Conservation (phyloP, 2,113 vertebrate species). For the Trogon melanurus region DNA sequence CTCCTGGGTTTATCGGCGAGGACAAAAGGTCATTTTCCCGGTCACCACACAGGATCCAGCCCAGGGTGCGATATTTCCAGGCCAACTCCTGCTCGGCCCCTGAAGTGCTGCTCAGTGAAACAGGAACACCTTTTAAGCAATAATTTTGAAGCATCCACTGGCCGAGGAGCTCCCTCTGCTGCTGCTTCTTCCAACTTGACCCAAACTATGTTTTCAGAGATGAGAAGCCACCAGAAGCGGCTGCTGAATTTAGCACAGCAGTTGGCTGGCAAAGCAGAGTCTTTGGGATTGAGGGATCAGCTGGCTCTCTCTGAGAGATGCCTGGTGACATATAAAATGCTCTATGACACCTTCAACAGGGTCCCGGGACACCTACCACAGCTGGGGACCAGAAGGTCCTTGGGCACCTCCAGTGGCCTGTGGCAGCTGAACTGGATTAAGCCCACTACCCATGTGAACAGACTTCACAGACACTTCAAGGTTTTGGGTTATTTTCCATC, state of each 20-base stretch:
- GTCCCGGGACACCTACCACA: neutral
- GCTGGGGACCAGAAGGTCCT: neutral
- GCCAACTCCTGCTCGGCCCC: neutral
- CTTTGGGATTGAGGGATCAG: neutral
- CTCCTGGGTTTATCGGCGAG: fast-evolving
- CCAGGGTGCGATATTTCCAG: neutral
- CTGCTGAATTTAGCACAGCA: neutral
- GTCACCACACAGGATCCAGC: neutral
- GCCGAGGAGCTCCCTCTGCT: conserved; percentile 64
- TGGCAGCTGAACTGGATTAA: neutral
- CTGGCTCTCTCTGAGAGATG: neutral
- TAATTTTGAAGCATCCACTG: neutral
- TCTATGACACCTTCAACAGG: neutral
- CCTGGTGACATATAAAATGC: neutral
- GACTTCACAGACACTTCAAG: neutral
- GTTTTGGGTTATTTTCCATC: neutral
- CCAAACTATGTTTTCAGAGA: neutral
- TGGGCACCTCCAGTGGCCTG: neutral
- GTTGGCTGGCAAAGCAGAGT: neutral
- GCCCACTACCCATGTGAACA: neutral
- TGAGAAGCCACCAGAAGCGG: neutral
- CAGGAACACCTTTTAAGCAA: neutral
- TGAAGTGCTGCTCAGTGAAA: neutral
- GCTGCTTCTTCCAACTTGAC: conserved; percentile 1
- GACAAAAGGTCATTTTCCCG: neutral